phyloP scores from a whole-genome alignment of 1,140 invertebrate species.

The Drosophila jambulina region DNA sequence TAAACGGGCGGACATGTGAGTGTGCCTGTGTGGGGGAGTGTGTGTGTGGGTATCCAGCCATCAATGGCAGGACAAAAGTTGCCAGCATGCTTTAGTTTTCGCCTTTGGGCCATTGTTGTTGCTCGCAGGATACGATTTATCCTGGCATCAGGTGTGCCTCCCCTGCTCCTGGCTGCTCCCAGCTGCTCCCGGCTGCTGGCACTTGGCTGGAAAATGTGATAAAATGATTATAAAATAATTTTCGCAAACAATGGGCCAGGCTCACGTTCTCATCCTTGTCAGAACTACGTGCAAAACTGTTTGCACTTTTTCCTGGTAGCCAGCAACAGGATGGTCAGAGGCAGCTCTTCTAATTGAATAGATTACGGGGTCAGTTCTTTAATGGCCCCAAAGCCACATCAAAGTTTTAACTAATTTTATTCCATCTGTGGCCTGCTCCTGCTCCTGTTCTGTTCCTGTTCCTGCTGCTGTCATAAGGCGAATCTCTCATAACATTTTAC shows the following conservation, averaged over 20 bases:
- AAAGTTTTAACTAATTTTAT: conserved; percentile 41
- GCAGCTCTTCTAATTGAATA: conserved; percentile 60
- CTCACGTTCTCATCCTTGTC: conserved; percentile 38
- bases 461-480: conserved; percentile 32
- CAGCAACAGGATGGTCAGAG: conserved; percentile 25
- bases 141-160: conserved; percentile 70
- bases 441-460: neutral
- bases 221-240: conserved; percentile 84
- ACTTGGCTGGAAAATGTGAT: conserved; percentile 73
- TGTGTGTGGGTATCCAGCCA: conserved; percentile 33
- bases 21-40: conserved; percentile 26
- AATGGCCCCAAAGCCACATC: conserved; percentile 35
- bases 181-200: conserved; percentile 48
- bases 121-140: conserved; percentile 38
- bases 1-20: conserved; percentile 43
- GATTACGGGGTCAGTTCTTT: conserved; percentile 53
- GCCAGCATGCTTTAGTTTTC: conserved; percentile 34
- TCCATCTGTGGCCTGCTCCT: conserved; percentile 2
- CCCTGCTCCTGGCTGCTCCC: conserved; percentile 7
- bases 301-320: conserved; percentile 26
- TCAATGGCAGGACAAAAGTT: conserved; percentile 59
- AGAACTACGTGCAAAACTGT: conserved; percentile 53
- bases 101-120: conserved; percentile 25
- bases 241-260: conserved; percentile 68
- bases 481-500: conserved; percentile 60